Percentiles rank a stretch among this genome's conserved stretches.
Conservation (phyloP, 2,888 invertebrate genomes). For the Zaprionus bogoriensis region DNA sequence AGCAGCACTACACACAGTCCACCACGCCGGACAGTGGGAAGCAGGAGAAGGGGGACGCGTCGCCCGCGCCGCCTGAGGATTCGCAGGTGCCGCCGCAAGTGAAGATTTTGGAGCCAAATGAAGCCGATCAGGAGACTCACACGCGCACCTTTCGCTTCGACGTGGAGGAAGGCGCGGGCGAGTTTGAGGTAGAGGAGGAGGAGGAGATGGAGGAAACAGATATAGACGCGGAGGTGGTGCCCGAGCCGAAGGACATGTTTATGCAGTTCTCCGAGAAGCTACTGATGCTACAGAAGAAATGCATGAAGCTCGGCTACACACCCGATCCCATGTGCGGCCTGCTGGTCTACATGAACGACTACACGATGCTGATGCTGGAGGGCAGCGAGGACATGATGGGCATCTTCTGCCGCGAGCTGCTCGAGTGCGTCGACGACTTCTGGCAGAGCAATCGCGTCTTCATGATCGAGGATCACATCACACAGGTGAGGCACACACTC, state of each 20-base stretch:
- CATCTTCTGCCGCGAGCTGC: slow-evolving; percentile 49
- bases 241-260: slow-evolving; percentile 37
- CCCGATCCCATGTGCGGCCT: slow-evolving; percentile 69
- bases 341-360: slow-evolving; percentile 69
- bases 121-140: slow-evolving; percentile 27
- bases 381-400: slow-evolving; percentile 74
- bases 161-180: fast-evolving
- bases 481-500: slow-evolving; percentile 57
- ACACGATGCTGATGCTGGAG: slow-evolving; percentile 72
- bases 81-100: neutral
- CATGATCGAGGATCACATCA: slow-evolving; percentile 71
- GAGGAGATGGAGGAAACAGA: neutral
- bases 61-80: neutral
- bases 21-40: slow-evolving; percentile 5
- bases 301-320: slow-evolving; percentile 32
- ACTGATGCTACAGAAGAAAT: slow-evolving; percentile 31
- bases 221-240: neutral
- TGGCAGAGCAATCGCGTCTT: slow-evolving; percentile 69
- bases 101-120: neutral
- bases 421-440: slow-evolving; percentile 33
- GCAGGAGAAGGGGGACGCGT: no score
- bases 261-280: slow-evolving; percentile 38
- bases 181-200: neutral
- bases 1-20: slow-evolving; percentile 26
- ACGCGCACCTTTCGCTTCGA: slow-evolving; percentile 45